These are phyloP conservation scores for Helogale parvula DNA, from an alignment of 2,113 vertebrate genomes.

Conservation along the genomic window DNA sequence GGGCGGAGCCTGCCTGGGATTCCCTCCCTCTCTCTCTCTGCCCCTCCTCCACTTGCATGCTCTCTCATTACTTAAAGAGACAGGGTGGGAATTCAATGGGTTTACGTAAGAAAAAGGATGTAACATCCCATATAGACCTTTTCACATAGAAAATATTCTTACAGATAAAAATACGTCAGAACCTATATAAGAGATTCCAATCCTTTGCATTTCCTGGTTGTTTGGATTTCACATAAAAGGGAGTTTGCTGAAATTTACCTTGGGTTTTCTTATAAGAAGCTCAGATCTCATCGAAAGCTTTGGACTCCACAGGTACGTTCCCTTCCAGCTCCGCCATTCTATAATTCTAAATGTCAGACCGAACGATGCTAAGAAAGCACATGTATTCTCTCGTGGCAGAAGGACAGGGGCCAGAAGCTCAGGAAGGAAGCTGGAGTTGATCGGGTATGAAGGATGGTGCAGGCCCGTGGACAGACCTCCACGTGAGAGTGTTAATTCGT, in stretches of 20 bases:
- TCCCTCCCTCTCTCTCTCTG: too few relatives aligned
- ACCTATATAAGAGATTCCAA: not conserved
- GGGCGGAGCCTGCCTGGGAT: too few relatives aligned
- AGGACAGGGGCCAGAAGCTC: constrained; percentile 19
- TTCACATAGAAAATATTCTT: not conserved
- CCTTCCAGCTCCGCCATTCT: not conserved
- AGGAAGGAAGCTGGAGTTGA: not conserved
- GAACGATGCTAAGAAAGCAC: not conserved
- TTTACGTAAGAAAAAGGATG: not conserved
- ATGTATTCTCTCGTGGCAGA: constrained; percentile 36
- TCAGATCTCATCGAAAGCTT: constrained; percentile 18
- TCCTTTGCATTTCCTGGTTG: not conserved
- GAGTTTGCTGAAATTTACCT: not conserved
- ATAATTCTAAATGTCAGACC: constrained; percentile 54
- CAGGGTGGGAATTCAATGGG: not conserved
- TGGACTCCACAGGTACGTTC: not conserved
- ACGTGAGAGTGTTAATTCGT: not conserved
- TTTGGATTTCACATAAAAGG: constrained; percentile 29
- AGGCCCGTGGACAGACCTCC: not conserved
- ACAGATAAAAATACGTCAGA: not conserved
- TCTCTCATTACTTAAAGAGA: not conserved
- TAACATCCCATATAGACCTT: not conserved
- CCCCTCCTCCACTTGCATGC: too few relatives aligned
- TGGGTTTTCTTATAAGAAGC: constrained; percentile 14
- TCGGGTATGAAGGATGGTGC: constrained; percentile 11